Conservation (phyloP, 2,797 vertebrate genomes). For the Staurois parvus region DNA sequence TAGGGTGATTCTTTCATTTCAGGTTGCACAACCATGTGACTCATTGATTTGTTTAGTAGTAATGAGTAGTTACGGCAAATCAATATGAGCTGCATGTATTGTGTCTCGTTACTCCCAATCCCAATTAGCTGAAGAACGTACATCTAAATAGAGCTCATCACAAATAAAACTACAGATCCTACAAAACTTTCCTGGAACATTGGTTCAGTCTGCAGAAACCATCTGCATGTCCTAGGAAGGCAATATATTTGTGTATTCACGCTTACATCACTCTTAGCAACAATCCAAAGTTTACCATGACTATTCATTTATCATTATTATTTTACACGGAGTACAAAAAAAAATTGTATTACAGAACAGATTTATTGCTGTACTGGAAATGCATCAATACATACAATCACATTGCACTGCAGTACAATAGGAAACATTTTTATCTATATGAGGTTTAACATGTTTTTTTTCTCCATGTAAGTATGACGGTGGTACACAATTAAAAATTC, state of each 20-base stretch:
- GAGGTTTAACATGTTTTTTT: too few species aligned
- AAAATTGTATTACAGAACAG: too few species aligned
- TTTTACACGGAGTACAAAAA: too few species aligned
- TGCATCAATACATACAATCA: too few species aligned
- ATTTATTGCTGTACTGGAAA: too few species aligned
- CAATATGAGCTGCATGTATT: neutral
- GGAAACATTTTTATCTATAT: too few species aligned
- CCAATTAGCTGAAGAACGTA: neutral
- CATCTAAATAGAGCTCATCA: neutral
- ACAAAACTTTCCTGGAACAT: too few species aligned
- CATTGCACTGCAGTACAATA: too few species aligned
- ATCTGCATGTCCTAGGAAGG: neutral
- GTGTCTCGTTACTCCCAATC: neutral
- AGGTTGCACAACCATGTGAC: neutral
- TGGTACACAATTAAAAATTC: too few species aligned
- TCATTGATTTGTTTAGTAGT: constrained; percentile 2
- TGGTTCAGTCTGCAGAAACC: neutral
- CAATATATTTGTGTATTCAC: neutral
- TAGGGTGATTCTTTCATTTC: neutral
- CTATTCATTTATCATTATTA: too few species aligned
- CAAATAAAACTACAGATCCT: neutral
- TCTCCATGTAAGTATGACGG: too few species aligned
- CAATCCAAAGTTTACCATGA: too few species aligned
- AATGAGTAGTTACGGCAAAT: neutral
- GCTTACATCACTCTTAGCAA: neutral